A percentile compares a stretch with the other conserved stretches of the same genome.
Conservation (phyloP, 2,888 invertebrate genomes). For the Altica lythri region DNA sequence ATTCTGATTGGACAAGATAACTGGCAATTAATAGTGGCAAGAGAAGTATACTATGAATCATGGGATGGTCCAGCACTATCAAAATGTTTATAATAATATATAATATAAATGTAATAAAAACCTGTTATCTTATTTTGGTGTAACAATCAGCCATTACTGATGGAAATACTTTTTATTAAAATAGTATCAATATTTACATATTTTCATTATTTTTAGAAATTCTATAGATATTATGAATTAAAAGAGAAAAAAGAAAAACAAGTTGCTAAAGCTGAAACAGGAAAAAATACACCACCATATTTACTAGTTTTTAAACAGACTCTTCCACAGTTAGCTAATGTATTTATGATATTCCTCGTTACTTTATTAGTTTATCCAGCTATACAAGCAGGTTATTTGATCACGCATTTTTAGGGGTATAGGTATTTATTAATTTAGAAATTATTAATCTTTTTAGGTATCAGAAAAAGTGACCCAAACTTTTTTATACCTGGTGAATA, state of each 20-base stretch:
- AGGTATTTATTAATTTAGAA: background rate
- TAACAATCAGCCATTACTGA: no score
- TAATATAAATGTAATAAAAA: no score
- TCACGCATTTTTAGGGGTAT: background rate
- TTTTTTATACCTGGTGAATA: conserved; percentile 64
- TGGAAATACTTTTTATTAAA: no score
- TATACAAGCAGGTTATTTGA: conserved; percentile 71
- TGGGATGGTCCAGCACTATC: no score
- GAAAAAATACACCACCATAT: conserved; percentile 64
- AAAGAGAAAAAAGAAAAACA: conserved; percentile 67
- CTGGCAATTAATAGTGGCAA: no score
- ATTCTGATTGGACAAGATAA: no score
- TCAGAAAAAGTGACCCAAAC: conserved; percentile 36
- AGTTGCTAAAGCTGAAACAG: conserved; percentile 56
- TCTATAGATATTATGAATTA: conserved; percentile 83
- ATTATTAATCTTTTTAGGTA: no score
- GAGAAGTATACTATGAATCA: no score
- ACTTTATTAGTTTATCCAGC: conserved; percentile 89
- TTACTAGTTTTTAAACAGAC: conserved; percentile 73
- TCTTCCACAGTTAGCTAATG: conserved; percentile 84
- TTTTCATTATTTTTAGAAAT: conserved; percentile 65
- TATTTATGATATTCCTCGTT: conserved; percentile 92
- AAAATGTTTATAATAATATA: no score
- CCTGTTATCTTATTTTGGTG: no score
- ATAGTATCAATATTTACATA: no score